Evolutionary conservation across 2,888 invertebrate species (phyloP).

Genomic region (Drosophila meridionalis): DNA sequence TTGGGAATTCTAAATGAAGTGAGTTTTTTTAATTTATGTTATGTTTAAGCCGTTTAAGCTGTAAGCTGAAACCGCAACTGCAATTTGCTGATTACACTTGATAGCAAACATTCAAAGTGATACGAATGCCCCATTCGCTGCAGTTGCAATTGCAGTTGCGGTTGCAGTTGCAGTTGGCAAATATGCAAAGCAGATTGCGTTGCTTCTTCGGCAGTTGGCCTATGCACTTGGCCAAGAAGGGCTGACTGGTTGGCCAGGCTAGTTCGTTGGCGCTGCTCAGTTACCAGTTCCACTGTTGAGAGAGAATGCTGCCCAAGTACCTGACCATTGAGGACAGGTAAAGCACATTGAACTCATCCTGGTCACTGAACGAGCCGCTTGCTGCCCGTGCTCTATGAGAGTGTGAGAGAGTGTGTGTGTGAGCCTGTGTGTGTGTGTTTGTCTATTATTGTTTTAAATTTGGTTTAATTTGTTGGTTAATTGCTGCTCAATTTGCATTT

Average conservation of each 20-base stretch:
- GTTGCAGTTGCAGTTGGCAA: conserved; percentile 27
- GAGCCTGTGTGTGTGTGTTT: conserved; percentile 7
- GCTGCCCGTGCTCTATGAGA: background rate
- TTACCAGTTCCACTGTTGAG: conserved; percentile 50
- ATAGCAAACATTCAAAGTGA: conserved; percentile 22
- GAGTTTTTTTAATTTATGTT: conserved; percentile 5
- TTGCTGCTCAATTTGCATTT: conserved; percentile 60
- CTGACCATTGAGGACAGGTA: conserved; percentile 61
- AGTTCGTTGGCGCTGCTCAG: conserved; percentile 24
- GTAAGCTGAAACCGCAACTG: conserved; percentile 11
- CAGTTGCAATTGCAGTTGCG: conserved; percentile 10
- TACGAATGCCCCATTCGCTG: conserved; percentile 23
- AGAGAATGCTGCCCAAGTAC: conserved; percentile 51
- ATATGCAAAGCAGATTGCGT: conserved; percentile 55
- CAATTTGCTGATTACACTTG: conserved; percentile 22
- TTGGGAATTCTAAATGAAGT: conserved; percentile 2
- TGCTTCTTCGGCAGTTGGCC: conserved; percentile 39
- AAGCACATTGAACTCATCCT: conserved; percentile 77
- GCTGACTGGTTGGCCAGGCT: conserved; percentile 39
- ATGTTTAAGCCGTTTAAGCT: background rate
- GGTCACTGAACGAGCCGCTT: conserved; percentile 46
- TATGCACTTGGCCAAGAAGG: conserved; percentile 54
- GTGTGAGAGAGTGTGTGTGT: conserved; percentile 7
- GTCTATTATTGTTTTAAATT: conserved; percentile 64
- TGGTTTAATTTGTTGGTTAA: conserved; percentile 65